Evolutionary conservation across 2,888 invertebrate genomes (phyloP), one percentile per base, ranked within the genome.

Genomic region (Spialia ferax): DNA sequence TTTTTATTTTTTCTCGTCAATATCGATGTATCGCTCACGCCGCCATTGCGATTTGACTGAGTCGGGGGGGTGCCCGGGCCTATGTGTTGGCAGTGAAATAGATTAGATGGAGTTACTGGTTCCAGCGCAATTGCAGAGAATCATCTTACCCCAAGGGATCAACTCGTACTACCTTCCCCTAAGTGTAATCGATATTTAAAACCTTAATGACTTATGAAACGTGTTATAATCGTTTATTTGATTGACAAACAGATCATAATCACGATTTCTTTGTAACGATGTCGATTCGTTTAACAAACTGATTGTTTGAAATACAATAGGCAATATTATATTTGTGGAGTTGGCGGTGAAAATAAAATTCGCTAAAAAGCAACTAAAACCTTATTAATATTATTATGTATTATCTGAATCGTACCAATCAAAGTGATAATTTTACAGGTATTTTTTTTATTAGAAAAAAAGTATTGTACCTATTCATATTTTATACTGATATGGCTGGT

Each of bases 181-280:
- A 38, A 55, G 26, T 63, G 54, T 63, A 54, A 63, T 55, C 42
- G 42, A 63, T 63, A 63, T 63, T 45, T 38, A 54, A 55, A 23
- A 11, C 55, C 42, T 42, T 63, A 63, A 55, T 63, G 54, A 42
- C 55, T 64, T 56, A 22, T 57, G 64, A 56, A 56, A 64, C 54
- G 26, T 52, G 38, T 26, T 56, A 63, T 45, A 18, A 42, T 26
- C 23, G 23, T 55, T 45, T 13, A 55, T 22, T 64, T 29, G 63
- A 48, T 29, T 45, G 62, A 38, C 29, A 62, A 72, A 66, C 69
- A 63, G 69, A 70, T 63, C 45, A 22, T 54, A 42, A 63, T 61
- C 54, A 42, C 45, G 10, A 52, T 63, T 63, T 54, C 52, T 45
- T 60, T 57, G 32, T 57, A 35, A 1, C 18, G 57, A 38, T 22